phyloP scores from a whole-genome alignment of 2,113 vertebrate genomes.

The Pica pica region DNA sequence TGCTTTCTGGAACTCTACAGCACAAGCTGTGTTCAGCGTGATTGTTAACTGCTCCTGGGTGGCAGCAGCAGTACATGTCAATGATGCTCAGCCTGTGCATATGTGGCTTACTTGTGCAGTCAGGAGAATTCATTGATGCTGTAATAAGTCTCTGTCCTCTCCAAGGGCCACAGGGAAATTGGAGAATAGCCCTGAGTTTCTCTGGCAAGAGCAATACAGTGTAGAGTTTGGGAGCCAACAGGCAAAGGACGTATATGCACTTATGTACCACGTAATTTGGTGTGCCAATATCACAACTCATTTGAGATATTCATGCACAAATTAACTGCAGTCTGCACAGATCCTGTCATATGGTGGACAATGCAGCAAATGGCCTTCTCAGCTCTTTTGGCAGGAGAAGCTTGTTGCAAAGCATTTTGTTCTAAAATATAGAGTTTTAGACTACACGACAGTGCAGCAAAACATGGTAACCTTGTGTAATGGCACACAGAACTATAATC shows the following conservation, averaged over 20 bases:
- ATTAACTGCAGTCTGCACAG: not conserved
- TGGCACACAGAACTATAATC: not conserved
- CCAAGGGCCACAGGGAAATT: not conserved
- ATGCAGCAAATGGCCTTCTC: not conserved
- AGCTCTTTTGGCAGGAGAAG: not conserved
- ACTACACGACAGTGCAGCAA: not conserved
- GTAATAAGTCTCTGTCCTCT: not conserved
- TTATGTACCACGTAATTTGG: not conserved
- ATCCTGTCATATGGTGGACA: not conserved
- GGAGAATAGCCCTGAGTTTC: not conserved
- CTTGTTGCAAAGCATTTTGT: not conserved
- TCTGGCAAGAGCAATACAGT: not conserved
- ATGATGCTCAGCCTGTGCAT: not conserved
- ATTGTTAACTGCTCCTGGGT: not conserved
- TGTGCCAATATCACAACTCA: not conserved
- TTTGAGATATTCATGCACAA: not conserved
- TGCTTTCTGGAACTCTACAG: not conserved
- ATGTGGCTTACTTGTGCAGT: not conserved
- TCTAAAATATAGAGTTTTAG: not conserved
- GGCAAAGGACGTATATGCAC: fast-evolving
- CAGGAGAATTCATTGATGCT: not conserved
- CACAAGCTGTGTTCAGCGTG: not conserved
- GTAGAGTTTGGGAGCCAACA: not conserved
- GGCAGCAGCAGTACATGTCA: not conserved
- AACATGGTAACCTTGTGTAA: not conserved